Evolutionary conservation across 2,888 invertebrate genomes (phyloP).

Genomic region (Tenthredo notha): DNA sequence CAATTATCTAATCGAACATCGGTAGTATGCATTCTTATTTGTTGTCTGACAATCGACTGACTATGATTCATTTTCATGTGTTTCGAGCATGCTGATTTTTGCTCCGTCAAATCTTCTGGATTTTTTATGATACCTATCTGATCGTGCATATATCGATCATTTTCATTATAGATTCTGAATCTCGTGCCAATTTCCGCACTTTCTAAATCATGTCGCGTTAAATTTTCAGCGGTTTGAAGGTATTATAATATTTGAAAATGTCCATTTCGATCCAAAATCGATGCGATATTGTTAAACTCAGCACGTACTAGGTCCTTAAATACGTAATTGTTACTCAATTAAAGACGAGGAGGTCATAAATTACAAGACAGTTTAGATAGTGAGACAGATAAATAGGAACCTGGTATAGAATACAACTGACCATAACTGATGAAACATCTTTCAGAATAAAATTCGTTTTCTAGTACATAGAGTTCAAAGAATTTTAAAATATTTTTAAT

Average conservation of each 20-base stretch:
- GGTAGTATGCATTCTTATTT: not conserved
- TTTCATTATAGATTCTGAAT: not conserved
- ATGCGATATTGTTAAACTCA: not conserved
- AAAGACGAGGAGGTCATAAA: constrained; percentile 34
- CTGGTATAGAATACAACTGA: not conserved
- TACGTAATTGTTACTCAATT: constrained; percentile 50
- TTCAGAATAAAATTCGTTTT: not conserved
- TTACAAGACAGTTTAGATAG: not conserved
- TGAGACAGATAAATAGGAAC: constrained; percentile 8
- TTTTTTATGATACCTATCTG: not conserved
- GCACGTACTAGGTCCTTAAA: constrained; percentile 32
- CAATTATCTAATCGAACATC: not conserved
- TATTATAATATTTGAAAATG: not conserved
- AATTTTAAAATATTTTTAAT: not conserved
- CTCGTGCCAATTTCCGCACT: not conserved
- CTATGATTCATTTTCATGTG: not conserved
- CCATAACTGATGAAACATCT: not conserved
- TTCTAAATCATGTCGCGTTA: not conserved
- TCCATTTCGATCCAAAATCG: not conserved
- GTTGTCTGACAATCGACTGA: not conserved
- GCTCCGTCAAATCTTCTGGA: not conserved
- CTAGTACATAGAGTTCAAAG: not conserved
- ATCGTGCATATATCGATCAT: not conserved
- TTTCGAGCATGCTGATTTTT: not conserved
- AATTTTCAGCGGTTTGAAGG: not conserved